These are phyloP conservation scores for Drosophila varians DNA, from an alignment of 1,140 invertebrate genomes.

Conservation along the genomic window DNA sequence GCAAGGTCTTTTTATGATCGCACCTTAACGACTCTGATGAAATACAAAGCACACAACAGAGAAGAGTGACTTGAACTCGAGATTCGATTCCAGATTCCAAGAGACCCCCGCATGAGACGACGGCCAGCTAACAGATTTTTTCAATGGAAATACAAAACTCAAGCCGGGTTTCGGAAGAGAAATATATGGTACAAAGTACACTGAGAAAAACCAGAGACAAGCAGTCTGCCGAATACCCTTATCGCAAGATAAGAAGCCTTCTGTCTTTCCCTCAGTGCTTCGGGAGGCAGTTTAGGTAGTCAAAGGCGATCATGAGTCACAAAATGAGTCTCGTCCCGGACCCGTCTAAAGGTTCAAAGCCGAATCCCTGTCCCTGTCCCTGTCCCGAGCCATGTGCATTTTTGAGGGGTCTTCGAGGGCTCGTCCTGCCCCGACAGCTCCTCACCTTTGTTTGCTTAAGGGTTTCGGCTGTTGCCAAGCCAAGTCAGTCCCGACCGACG, in stretches of 20 bases:
- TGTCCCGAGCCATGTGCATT: constrained; percentile 35
- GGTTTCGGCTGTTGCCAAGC: constrained; percentile 29
- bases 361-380: no score
- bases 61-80: constrained; percentile 44
- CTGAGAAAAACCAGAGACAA: constrained; percentile 5
- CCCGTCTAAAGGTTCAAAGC: no score
- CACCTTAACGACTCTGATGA: constrained; percentile 66
- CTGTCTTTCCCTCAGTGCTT: constrained; percentile 2
- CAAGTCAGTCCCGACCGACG: not conserved
- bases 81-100: constrained; percentile 57
- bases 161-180: constrained; percentile 30
- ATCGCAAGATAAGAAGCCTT: not conserved
- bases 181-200: constrained; percentile 3
- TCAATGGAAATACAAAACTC: constrained; percentile 66
- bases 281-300: constrained; percentile 30
- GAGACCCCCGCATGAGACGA: constrained; percentile 60
- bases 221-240: not conserved
- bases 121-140: constrained; percentile 45
- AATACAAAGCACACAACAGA: constrained; percentile 30
- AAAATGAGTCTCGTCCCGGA: constrained; percentile 5
- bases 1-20: constrained; percentile 4
- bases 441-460: constrained; percentile 1
- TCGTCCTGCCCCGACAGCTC: constrained; percentile 16
- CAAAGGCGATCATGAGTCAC: constrained; percentile 40
- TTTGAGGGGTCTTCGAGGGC: constrained; percentile 34